Conservation (phyloP, 30 jellyfish, hydroid and myxozoan genomes). For the Turritopsis rubra region DNA sequence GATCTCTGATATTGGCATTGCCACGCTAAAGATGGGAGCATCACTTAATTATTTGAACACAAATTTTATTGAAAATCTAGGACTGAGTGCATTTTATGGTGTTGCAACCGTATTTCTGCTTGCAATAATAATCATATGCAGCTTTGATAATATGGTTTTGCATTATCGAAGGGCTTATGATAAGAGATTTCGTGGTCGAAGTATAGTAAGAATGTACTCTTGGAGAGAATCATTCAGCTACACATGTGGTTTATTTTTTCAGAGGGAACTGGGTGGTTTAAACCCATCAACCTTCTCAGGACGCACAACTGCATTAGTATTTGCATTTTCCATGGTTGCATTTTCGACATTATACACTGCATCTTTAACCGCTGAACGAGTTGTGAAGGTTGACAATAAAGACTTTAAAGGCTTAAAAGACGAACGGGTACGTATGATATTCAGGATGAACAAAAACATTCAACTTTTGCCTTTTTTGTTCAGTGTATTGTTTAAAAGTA, state of each 20-base stretch:
- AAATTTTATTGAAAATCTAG: slow-evolving; percentile 40
- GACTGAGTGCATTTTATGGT: slow-evolving; percentile 22
- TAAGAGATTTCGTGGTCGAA: slow-evolving; percentile 14
- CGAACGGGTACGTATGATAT: slow-evolving; percentile 31
- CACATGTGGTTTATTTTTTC: slow-evolving; percentile 74
- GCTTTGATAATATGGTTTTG: slow-evolving; percentile 53
- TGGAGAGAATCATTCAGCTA: slow-evolving; percentile 62
- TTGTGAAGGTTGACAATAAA: slow-evolving; percentile 25
- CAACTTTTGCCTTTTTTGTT: neutral
- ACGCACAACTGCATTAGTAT: slow-evolving; percentile 62
- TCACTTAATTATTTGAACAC: neutral
- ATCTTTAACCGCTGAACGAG: slow-evolving; percentile 72
- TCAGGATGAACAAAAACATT: neutral
- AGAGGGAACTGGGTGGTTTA: slow-evolving; percentile 84
- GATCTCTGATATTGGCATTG: slow-evolving; percentile 42
- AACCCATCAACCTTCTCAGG: slow-evolving; percentile 67
- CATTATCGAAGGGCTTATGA: slow-evolving; percentile 27
- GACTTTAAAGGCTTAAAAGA: slow-evolving; percentile 68
- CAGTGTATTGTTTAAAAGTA: neutral
- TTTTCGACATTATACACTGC: slow-evolving; percentile 87
- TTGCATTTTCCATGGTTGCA: slow-evolving; percentile 82
- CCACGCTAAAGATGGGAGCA: neutral
- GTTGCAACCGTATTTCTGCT: slow-evolving; percentile 25
- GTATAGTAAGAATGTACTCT: slow-evolving; percentile 17
- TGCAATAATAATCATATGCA: slow-evolving; percentile 38